Evolutionary conservation across 2,888 invertebrate species (phyloP).

Genomic region (Xestia sexstrigata): DNA sequence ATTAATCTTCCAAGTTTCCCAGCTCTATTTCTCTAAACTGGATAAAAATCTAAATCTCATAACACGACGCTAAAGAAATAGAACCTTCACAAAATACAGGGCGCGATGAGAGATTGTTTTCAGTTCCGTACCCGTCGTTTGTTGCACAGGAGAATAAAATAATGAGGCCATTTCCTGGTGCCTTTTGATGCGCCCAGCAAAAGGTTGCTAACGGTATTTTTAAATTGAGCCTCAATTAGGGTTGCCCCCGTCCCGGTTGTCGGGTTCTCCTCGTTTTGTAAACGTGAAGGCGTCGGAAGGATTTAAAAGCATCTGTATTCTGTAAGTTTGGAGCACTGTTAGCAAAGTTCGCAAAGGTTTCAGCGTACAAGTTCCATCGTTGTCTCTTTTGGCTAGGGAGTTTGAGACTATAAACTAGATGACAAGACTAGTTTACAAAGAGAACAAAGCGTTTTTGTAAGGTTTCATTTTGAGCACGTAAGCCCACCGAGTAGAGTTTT

Average conservation of each 20-base stretch:
- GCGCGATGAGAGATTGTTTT: slow-evolving; percentile 59
- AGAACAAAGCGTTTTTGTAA: neutral
- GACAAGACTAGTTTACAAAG: neutral
- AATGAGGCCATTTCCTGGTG: slow-evolving; percentile 63
- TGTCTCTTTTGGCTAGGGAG: slow-evolving; percentile 31
- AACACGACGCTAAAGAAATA: slow-evolving; percentile 18
- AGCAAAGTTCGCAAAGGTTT: slow-evolving; percentile 37
- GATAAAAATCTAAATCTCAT: slow-evolving; percentile 18
- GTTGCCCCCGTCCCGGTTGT: slow-evolving; percentile 28
- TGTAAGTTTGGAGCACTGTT: slow-evolving; percentile 38
- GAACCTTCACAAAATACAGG: slow-evolving; percentile 28
- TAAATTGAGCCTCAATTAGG: slow-evolving; percentile 58
- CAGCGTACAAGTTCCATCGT: slow-evolving; percentile 18
- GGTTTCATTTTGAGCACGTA: neutral
- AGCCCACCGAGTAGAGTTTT: neutral
- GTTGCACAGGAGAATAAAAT: slow-evolving; percentile 60
- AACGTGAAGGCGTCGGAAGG: slow-evolving; percentile 26
- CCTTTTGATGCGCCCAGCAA: slow-evolving; percentile 55
- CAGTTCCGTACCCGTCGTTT: slow-evolving; percentile 49
- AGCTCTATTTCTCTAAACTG: slow-evolving; percentile 3
- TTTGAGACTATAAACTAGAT: slow-evolving; percentile 33
- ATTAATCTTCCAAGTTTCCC: neutral
- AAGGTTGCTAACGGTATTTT: slow-evolving; percentile 54
- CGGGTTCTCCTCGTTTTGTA: slow-evolving; percentile 25
- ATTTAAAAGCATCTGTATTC: slow-evolving; percentile 48